A percentile compares a stretch with the other conserved stretches of the same genome.
These are phyloP conservation scores for Glossosoma conforme DNA, from an alignment of 1,140 invertebrate genomes.

Conservation along the genomic window DNA sequence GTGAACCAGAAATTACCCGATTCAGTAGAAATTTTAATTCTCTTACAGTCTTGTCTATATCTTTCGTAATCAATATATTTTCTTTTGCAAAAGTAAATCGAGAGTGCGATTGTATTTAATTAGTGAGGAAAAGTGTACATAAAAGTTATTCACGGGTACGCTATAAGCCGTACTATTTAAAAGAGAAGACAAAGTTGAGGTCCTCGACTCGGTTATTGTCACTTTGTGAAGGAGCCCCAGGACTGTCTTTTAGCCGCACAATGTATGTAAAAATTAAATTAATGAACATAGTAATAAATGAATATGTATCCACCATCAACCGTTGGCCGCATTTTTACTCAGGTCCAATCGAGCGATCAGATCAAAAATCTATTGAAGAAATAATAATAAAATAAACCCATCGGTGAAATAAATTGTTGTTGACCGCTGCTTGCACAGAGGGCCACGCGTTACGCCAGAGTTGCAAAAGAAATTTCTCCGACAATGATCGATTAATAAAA, in stretches of 20 bases:
- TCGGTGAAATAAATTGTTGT: slow-evolving; percentile 12
- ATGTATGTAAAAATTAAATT: slow-evolving; percentile 31
- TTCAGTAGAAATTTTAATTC: too few species aligned
- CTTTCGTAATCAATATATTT: slow-evolving; percentile 9
- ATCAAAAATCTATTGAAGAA: too few species aligned
- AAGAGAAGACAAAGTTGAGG: slow-evolving; percentile 28
- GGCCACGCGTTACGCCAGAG: too few species aligned
- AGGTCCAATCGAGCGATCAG: too few species aligned
- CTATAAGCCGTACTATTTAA: slow-evolving; percentile 30
- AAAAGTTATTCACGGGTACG: slow-evolving; percentile 30
- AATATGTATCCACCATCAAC: slow-evolving; percentile 10
- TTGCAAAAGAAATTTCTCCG: too few species aligned
- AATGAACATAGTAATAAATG: slow-evolving; percentile 29
- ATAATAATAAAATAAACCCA: slow-evolving; percentile 14
- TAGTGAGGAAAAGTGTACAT: slow-evolving; percentile 26
- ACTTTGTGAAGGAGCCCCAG: slow-evolving; percentile 26
- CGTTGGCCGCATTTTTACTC: too few species aligned
- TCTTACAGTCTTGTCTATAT: too few species aligned
- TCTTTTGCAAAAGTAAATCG: slow-evolving; percentile 17
- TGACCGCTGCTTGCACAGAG: background rate
- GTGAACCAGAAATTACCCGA: too few species aligned
- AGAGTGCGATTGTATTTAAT: slow-evolving; percentile 25
- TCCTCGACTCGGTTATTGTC: slow-evolving; percentile 31
- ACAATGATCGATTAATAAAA: too few species aligned
- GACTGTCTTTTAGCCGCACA: slow-evolving; percentile 32